Percentiles rank a stretch among this genome's conserved stretches.
Evolutionary conservation across 1,140 invertebrate species (phyloP).

Genomic region (Potamilus streckersoni): DNA sequence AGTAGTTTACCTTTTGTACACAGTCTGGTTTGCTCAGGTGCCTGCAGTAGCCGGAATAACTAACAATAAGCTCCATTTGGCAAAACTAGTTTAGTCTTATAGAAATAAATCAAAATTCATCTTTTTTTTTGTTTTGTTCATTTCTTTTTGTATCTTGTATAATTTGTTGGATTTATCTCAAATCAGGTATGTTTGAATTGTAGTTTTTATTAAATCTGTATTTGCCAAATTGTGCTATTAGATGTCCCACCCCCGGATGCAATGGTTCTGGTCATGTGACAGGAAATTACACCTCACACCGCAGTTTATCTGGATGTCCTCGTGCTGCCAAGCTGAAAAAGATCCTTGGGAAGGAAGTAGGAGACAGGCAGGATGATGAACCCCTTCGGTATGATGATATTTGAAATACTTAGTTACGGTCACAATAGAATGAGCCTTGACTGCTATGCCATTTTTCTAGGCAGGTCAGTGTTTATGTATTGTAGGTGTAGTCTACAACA

Average conservation of each 20-base stretch:
- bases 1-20: too few relatives aligned
- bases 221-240: slow-evolving; percentile 14
- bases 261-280: slow-evolving; percentile 73
- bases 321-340: slow-evolving; percentile 73
- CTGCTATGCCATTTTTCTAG: too few relatives aligned
- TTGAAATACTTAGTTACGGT: not conserved
- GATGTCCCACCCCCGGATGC: slow-evolving; percentile 69
- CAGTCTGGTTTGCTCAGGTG: too few relatives aligned
- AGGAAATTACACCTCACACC: slow-evolving; percentile 82
- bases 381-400: slow-evolving; percentile 47
- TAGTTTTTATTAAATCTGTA: slow-evolving; percentile 2
- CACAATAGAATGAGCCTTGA: not conserved
- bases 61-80: too few relatives aligned
- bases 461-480: too few relatives aligned
- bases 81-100: too few relatives aligned
- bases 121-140: too few relatives aligned
- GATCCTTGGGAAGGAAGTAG: slow-evolving; percentile 55
- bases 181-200: not conserved
- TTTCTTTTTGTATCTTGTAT: too few relatives aligned
- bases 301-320: slow-evolving; percentile 81
- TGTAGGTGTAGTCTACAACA: too few relatives aligned
- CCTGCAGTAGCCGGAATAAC: too few relatives aligned
- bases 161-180: not conserved
- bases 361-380: slow-evolving; percentile 50
- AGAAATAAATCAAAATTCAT: too few relatives aligned